A percentile compares a stretch with the other conserved stretches of the same genome.
phyloP scores from a whole-genome alignment of 2,113 vertebrate species.

The Pyxicephalus adspersus region DNA sequence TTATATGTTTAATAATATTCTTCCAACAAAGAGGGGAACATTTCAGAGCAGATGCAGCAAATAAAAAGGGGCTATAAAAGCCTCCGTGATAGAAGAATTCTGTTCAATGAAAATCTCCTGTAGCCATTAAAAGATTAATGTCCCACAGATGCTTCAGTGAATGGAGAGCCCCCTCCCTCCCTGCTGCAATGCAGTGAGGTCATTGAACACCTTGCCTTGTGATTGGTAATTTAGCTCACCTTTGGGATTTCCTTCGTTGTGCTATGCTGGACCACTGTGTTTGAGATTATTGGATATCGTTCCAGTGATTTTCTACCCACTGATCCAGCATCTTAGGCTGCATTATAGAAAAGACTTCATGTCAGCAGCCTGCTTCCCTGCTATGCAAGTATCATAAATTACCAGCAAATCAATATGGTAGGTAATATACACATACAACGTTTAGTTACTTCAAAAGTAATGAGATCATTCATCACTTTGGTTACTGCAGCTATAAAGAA shows the following conservation, averaged over 20 bases:
- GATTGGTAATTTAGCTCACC: constrained; percentile 11
- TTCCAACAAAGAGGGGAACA: too few relatives aligned
- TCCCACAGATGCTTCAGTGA: neutral
- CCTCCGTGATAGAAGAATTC: too few relatives aligned
- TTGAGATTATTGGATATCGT: neutral
- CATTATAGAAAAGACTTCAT: neutral
- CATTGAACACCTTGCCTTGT: constrained; percentile 9
- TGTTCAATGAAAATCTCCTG: neutral
- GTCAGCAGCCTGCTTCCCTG: neutral
- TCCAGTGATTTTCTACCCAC: constrained; percentile 13
- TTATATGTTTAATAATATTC: too few relatives aligned
- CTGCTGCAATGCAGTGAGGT: constrained; percentile 36
- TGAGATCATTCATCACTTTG: too few relatives aligned
- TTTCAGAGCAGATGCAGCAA: too few relatives aligned
- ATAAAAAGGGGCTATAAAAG: too few relatives aligned
- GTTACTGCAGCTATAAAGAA: too few relatives aligned
- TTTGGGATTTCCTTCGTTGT: neutral
- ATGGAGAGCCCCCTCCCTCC: neutral
- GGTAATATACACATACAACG: too few relatives aligned
- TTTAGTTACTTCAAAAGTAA: too few relatives aligned
- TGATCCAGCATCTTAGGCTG: constrained; percentile 6
- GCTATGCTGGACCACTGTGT: neutral
- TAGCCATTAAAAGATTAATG: neutral
- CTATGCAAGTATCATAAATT: neutral
- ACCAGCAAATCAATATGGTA: too few relatives aligned